Percentiles rank a stretch among this genome's conserved stretches.
Evolutionary conservation across 2,113 vertebrate species (phyloP).

Genomic region (Melospiza georgiana): DNA sequence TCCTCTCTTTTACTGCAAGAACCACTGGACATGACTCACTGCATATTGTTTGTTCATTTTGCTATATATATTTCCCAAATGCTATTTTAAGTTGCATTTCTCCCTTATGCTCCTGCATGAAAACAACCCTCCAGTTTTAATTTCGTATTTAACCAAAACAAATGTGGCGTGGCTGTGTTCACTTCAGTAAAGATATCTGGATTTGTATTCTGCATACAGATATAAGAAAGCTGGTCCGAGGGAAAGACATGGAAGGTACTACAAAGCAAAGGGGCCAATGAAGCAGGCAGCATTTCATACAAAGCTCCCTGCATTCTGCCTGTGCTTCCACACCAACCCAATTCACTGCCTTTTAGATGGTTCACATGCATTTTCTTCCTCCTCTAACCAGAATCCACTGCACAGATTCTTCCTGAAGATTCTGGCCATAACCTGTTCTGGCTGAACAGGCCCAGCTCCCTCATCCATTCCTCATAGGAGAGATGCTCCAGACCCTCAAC

Average conservation of each 20-base stretch:
- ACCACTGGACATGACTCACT: slow-evolving; percentile 54
- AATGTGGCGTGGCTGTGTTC: background rate
- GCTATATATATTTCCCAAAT: slow-evolving; percentile 55
- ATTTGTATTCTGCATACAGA: background rate
- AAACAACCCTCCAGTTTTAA: slow-evolving; percentile 45
- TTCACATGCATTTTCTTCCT: background rate
- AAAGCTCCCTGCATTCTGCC: background rate
- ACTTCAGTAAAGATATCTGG: background rate
- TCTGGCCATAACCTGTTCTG: background rate
- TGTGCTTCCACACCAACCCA: background rate
- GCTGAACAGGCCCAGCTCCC: background rate
- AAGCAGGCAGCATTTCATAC: background rate
- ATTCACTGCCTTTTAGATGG: background rate
- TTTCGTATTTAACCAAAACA: slow-evolving; percentile 57
- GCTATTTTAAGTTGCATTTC: slow-evolving; percentile 52
- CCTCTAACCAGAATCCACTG: background rate
- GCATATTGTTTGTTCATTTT: slow-evolving; percentile 57
- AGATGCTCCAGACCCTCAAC: background rate
- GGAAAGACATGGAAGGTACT: background rate
- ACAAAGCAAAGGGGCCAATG: background rate
- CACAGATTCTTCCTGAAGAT: background rate
- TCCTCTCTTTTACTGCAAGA: background rate
- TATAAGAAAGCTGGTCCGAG: background rate
- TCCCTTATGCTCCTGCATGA: background rate
- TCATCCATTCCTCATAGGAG: background rate